These are phyloP conservation scores for Myotis vivesi DNA, from an alignment of 2,797 vertebrate genomes.

Conservation along the genomic window DNA sequence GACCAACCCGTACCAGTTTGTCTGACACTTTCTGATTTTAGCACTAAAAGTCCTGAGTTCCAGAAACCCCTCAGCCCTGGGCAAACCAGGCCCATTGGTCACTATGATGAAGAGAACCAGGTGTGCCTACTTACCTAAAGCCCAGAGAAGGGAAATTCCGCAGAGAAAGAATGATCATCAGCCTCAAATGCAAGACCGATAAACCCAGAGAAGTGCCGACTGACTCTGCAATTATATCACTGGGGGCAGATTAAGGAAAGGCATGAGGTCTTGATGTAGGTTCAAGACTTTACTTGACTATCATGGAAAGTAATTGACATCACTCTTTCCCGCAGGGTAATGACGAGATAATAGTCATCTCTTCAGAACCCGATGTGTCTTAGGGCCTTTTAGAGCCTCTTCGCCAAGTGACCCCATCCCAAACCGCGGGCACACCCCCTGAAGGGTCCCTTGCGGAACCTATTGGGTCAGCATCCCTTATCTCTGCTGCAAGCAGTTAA, in stretches of 20 bases:
- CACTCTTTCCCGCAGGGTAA: not conserved
- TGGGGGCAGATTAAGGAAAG: not conserved
- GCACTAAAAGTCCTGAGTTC: not conserved
- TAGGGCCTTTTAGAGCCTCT: not conserved
- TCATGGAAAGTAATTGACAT: not conserved
- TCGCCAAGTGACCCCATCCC: not conserved
- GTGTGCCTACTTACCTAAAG: not conserved
- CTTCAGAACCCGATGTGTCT: not conserved
- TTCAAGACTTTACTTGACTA: not conserved
- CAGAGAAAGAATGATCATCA: not conserved
- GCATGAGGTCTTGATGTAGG: fast-evolving
- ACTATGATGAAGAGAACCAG: not conserved
- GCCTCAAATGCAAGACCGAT: not conserved
- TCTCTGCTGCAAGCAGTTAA: not conserved
- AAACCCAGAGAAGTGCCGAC: not conserved
- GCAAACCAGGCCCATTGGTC: not conserved
- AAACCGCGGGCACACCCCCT: not conserved
- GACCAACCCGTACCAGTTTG: not conserved
- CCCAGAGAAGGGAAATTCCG: not conserved
- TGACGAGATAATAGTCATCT: not conserved
- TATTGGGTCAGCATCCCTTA: not conserved
- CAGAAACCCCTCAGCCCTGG: not conserved
- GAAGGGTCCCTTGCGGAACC: not conserved
- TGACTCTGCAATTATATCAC: not conserved
- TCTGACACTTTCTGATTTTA: not conserved